Evolutionary conservation across 1,140 invertebrate genomes (phyloP), one percentile per base, ranked within the genome.

Genomic region (Drosophila persimilis): DNA sequence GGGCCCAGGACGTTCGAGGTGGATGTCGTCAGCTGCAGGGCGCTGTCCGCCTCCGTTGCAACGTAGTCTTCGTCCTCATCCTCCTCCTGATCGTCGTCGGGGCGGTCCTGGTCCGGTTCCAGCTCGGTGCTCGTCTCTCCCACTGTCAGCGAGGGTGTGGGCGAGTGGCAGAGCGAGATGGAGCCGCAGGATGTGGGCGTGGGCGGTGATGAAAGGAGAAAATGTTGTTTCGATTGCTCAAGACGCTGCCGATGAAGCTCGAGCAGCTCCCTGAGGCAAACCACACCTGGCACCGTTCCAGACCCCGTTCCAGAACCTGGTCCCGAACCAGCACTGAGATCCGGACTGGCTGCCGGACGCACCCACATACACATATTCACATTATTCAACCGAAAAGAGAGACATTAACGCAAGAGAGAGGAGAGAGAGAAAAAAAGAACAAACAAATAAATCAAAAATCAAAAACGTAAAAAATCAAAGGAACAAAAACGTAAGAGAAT

Each of bases 191-290:
- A 89, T 15, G 75, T 86, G 54, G 89, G 85, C 47, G 84, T 80
- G 60, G 89, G 76, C 59, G 89, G 85, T 69, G 89, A 76, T 78
- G 89, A 90, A 89, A 90, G 81, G 75, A 90, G 76, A 90, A 90
- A 90, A 84, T 84, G 83, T 89, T 90, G 85, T 89, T 90, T 90
- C 62, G 89, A 90, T 90, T 84, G 76, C 63, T 90, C 81, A 59
- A 77, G 81, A 15, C 89, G 85, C 73, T 89, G 89, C 74, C 89
- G 71, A 66, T 90, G 89, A 26, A 90, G 77, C 55, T 84, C 70
- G 70, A 90, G 77, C 56, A 90, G 77, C 76, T 90, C 85, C 73
- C 72, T 89, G 70, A 90, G 77, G 73, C 74, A 73, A 57, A 66
- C 45, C 15, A 79, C 59, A 52, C 71, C 73, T 41, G 61, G 56